phyloP scores from a whole-genome alignment of 2,888 invertebrate genomes.

The Ashinkailepas kermadecensis region DNA sequence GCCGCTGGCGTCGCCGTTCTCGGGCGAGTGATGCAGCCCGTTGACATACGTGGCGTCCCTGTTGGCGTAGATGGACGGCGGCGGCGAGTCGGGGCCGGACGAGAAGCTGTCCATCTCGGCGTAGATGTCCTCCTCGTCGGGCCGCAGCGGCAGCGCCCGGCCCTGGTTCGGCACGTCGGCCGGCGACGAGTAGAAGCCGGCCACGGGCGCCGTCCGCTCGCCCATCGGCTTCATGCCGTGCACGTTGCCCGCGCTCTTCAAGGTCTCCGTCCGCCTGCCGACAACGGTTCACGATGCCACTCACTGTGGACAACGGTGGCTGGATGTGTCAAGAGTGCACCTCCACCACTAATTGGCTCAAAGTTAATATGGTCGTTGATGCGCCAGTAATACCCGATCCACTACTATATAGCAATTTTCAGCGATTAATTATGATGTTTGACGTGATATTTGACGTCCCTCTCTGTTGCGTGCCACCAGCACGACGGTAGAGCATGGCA shows the following conservation, averaged over 20 bases:
- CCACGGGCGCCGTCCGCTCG: neutral
- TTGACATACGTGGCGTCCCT: neutral
- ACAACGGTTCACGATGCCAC: neutral
- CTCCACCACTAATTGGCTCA: no score
- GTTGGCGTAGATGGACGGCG: neutral
- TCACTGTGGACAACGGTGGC: no score
- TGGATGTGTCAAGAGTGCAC: no score
- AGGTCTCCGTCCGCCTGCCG: neutral
- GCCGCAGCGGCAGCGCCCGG: neutral
- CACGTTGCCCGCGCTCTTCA: neutral
- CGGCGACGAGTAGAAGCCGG: neutral
- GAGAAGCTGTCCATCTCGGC: conserved; percentile 18
- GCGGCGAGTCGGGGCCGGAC: neutral
- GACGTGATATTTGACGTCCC: no score
- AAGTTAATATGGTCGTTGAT: no score
- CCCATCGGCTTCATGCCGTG: neutral
- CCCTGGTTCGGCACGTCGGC: neutral
- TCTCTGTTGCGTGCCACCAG: no score
- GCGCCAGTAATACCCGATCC: no score
- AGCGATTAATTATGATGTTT: no score
- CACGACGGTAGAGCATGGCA: no score
- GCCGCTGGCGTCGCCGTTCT: neutral
- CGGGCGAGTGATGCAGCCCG: neutral
- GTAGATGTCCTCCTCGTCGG: conserved; percentile 16
- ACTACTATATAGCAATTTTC: no score